Conservation (phyloP, 2,113 vertebrate species). For the Leptocoma aspasia region DNA sequence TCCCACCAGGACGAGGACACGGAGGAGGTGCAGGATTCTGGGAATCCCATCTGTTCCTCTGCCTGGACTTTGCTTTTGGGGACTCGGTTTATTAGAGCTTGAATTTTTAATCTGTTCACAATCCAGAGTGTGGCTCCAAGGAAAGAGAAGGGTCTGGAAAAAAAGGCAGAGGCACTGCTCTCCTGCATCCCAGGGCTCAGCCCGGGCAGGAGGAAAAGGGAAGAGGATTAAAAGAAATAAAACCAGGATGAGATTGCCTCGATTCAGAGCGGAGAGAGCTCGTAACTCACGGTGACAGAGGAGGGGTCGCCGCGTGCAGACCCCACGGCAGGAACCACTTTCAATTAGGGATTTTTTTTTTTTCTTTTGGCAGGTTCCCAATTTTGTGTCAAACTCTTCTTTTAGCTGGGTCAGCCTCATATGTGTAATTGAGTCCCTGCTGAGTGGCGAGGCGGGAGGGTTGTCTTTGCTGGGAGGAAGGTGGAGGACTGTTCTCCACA, state of each 20-base stretch:
- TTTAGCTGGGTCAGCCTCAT: not conserved
- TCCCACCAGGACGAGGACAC: rapidly evolving
- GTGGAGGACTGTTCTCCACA: not conserved
- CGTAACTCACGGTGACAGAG: conserved; percentile 5
- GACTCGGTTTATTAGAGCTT: not conserved
- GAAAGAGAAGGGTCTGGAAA: not conserved
- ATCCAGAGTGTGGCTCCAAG: rapidly evolving
- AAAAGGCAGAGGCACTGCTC: not conserved
- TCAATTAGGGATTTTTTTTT: not conserved
- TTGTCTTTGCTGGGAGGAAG: not conserved
- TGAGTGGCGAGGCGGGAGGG: not conserved
- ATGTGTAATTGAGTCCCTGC: not conserved
- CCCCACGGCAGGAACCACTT: conserved; percentile 23
- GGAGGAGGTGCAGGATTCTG: not conserved
- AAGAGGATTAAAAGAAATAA: not conserved
- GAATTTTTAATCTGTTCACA: not conserved
- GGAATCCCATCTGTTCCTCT: not conserved
- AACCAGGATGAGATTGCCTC: not conserved
- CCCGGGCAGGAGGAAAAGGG: not conserved
- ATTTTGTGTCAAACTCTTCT: not conserved
- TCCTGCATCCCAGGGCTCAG: not conserved
- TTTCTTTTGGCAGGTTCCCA: conserved; percentile 49
- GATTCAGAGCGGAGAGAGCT: not conserved
- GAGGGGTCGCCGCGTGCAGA: not conserved
- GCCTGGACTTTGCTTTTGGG: rapidly evolving